These are phyloP conservation scores for Acomys russatus DNA, from an alignment of 2,797 vertebrate species.

Conservation along the genomic window DNA sequence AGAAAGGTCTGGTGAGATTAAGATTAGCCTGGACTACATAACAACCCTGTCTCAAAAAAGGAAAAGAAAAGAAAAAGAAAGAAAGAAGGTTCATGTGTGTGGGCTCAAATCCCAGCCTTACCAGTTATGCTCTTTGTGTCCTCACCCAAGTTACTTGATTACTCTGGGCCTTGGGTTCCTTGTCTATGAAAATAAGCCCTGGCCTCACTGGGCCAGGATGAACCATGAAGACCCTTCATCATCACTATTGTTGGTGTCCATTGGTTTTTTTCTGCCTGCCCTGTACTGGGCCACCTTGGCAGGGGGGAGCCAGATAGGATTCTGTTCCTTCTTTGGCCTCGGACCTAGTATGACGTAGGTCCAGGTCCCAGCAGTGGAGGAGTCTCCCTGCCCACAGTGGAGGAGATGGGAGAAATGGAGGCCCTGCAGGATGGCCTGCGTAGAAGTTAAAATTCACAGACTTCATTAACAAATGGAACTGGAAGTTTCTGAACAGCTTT, in stretches of 20 bases:
- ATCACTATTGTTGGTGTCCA: too few relatives aligned
- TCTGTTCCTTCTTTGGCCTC: constrained; percentile 53
- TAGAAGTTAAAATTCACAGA: constrained; percentile 86
- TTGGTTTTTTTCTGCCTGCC: not conserved
- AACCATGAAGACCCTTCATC: not conserved
- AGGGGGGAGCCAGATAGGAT: not conserved
- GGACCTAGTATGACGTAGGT: constrained; percentile 67
- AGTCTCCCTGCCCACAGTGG: constrained; percentile 58
- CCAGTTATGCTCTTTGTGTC: not conserved
- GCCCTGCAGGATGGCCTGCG: constrained; percentile 70
- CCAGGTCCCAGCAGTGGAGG: constrained; percentile 76
- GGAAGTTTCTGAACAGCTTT: constrained; percentile 87
- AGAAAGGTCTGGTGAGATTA: not conserved
- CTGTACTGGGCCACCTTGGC: not conserved
- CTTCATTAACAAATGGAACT: constrained; percentile 88
- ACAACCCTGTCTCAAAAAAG: not conserved
- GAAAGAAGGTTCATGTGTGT: not conserved
- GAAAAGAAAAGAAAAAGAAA: not conserved
- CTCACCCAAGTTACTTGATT: not conserved
- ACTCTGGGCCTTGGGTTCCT: not conserved
- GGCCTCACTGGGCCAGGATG: not conserved
- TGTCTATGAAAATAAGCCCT: not conserved
- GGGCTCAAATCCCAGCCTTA: not conserved
- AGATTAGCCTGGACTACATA: not conserved
- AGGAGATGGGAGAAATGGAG: constrained; percentile 68